Evolutionary conservation across 2,797 vertebrate genomes (phyloP).

Genomic region (Eleutherodactylus coqui): DNA sequence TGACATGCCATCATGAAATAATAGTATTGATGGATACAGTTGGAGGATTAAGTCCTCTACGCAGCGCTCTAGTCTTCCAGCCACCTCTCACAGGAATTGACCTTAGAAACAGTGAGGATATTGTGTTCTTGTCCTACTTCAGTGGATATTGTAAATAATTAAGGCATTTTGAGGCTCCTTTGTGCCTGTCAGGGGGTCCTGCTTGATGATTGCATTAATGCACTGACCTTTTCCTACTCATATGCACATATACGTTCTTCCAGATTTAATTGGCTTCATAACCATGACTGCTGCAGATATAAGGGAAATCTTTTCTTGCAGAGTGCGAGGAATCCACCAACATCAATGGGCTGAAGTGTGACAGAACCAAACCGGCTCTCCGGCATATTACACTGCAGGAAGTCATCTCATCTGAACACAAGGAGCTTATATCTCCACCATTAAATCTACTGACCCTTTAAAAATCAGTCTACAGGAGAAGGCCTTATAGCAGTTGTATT

Average conservation of each 20-base stretch:
- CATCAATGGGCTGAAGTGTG: slow-evolving; percentile 5
- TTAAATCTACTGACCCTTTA: too few species aligned
- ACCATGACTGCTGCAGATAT: not conserved
- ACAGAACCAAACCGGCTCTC: not conserved
- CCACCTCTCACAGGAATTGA: not conserved
- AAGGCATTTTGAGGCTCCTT: not conserved
- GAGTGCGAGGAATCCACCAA: not conserved
- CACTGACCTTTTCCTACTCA: not conserved
- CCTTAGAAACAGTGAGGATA: not conserved
- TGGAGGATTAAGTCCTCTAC: too few species aligned
- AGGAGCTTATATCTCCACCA: too few species aligned
- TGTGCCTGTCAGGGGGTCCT: not conserved
- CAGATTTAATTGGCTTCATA: not conserved
- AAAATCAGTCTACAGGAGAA: too few species aligned
- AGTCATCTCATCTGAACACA: not conserved
- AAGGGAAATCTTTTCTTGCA: not conserved
- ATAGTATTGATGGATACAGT: too few species aligned
- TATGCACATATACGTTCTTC: not conserved
- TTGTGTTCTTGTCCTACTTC: not conserved
- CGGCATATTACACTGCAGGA: too few species aligned
- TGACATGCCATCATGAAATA: too few species aligned
- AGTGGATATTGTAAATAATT: slow-evolving; percentile 16
- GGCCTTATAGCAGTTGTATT: too few species aligned
- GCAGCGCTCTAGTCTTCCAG: not conserved
- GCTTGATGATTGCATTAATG: not conserved